These are phyloP conservation scores for Meleagris gallopavo DNA, from an alignment of 2,113 vertebrate species.

Conservation along the genomic window DNA sequence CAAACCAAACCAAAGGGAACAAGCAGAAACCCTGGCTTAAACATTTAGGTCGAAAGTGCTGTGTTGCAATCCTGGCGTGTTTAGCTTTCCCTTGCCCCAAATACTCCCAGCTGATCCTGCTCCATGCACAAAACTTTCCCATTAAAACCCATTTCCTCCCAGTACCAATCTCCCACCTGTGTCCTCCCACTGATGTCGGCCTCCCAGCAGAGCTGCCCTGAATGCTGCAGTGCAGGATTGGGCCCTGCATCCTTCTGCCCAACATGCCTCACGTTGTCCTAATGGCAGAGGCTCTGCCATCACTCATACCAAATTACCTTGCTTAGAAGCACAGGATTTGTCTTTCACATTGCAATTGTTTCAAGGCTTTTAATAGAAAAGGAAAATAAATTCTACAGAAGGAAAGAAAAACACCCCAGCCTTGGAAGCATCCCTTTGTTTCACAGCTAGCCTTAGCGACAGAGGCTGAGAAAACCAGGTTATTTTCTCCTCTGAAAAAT, in stretches of 20 bases:
- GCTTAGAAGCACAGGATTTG: constrained; percentile 9
- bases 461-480: background rate
- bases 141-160: constrained; percentile 4
- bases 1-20: background rate
- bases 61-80: background rate
- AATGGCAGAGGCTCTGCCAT: constrained; percentile 1
- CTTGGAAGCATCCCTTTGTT: constrained; percentile 5
- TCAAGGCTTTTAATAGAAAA: constrained; percentile 51
- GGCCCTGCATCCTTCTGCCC: background rate
- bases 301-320: constrained; percentile 10
- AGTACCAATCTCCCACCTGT: background rate
- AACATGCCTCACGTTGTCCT: background rate
- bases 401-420: background rate
- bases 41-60: background rate
- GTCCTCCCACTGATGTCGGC: background rate
- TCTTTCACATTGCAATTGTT: background rate
- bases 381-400: constrained; percentile 38
- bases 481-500: background rate
- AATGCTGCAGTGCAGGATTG: background rate
- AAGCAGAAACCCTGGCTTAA: background rate
- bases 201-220: background rate
- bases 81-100: background rate
- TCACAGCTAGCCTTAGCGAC: background rate
- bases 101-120: background rate
- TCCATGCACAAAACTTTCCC: background rate